Conservation (phyloP, 2,797 vertebrate species). For the Hybognathus amarus region DNA sequence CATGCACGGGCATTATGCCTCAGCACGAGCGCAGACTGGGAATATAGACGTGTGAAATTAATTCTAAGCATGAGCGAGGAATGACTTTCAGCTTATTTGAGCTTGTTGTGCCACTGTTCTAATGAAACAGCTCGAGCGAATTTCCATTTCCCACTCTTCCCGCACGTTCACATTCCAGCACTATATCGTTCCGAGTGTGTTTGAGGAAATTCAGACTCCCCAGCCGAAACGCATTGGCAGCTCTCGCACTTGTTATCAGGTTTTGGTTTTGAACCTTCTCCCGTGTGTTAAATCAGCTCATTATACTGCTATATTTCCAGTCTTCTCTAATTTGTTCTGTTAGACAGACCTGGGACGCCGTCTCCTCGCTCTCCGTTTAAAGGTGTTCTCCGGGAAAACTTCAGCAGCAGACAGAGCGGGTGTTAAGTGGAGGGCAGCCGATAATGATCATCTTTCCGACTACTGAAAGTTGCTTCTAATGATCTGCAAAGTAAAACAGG, state of each 20-base stretch:
- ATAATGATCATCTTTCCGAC: conserved; percentile 53
- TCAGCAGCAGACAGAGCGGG: conserved; percentile 37
- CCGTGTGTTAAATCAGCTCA: conserved; percentile 49
- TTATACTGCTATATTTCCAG: conserved; percentile 48
- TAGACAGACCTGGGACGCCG: conserved; percentile 31
- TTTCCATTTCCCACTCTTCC: conserved; percentile 23
- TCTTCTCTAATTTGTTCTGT: conserved; percentile 48
- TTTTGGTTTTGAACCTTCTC: conserved; percentile 42
- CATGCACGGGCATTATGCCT: conserved; percentile 54
- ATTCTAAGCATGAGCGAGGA: conserved; percentile 53
- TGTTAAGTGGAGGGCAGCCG: conserved; percentile 55
- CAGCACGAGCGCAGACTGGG: conserved; percentile 36
- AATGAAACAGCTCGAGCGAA: conserved; percentile 19
- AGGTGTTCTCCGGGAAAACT: conserved; percentile 51
- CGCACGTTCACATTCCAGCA: not conserved
- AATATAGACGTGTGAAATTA: conserved; percentile 58
- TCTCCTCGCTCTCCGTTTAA: conserved; percentile 43
- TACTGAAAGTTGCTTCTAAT: conserved; percentile 51
- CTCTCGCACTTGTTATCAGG: conserved; percentile 39
- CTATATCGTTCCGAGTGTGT: conserved; percentile 1
- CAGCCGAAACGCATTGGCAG: conserved; percentile 34
- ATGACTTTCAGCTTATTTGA: conserved; percentile 54
- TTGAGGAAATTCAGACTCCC: conserved; percentile 40
- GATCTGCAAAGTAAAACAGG: conserved; percentile 54
- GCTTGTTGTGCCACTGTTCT: conserved; percentile 27